Percentiles rank a stretch among this genome's conserved stretches.
These are phyloP conservation scores for Connochaetes taurinus DNA, from an alignment of 2,113 vertebrate genomes.

Conservation along the genomic window DNA sequence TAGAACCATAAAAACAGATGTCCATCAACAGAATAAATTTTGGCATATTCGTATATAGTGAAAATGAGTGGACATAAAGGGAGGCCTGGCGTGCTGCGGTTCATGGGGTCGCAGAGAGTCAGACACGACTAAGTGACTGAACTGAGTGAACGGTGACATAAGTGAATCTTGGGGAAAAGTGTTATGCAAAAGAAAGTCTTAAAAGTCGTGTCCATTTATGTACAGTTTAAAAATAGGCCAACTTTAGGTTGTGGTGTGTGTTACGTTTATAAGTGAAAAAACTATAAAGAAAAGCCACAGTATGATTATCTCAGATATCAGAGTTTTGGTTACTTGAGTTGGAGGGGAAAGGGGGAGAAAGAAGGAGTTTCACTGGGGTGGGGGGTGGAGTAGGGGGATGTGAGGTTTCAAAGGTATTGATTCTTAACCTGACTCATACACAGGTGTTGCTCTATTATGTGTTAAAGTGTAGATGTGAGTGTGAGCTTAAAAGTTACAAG, in stretches of 20 bases:
- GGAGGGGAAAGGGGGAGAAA: neutral
- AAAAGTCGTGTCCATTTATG: neutral
- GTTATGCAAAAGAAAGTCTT: neutral
- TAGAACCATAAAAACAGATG: neutral
- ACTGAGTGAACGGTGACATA: neutral
- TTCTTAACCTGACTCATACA: neutral
- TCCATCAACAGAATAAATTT: neutral
- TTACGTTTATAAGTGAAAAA: neutral
- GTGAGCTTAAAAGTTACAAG: neutral
- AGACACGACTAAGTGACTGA: rapidly evolving
- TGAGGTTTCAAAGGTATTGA: neutral
- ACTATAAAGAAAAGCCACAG: neutral
- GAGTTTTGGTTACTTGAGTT: neutral
- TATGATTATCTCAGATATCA: neutral
- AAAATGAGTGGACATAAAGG: neutral
- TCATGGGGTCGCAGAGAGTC: neutral
- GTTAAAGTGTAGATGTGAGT: neutral
- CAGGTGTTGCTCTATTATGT: neutral
- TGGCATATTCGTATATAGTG: neutral
- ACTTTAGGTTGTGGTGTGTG: neutral
- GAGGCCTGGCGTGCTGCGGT: neutral
- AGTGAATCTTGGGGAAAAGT: neutral
- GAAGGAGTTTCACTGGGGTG: neutral
- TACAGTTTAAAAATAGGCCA: neutral
- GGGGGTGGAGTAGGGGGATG: neutral